Conservation (phyloP, 37 sponge, comb jelly and placozoan genomes). For the Halisarca cf. caerulea region DNA sequence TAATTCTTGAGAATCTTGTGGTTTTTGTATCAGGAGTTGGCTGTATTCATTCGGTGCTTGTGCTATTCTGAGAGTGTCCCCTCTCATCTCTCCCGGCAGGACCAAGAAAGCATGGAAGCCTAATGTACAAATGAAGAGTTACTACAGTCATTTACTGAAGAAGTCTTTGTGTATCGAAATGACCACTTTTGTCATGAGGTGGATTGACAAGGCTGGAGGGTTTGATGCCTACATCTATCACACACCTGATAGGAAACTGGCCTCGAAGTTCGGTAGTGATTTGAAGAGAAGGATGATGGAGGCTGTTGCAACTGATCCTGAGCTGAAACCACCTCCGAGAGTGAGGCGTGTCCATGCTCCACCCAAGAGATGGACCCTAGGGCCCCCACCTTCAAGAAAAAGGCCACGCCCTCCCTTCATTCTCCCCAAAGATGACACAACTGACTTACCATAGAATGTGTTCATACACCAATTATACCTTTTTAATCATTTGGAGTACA, state of each 20-base stretch:
- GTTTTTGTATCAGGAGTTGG: no score
- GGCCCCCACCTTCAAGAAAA: background rate
- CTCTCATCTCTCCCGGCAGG: slow-evolving; percentile 24
- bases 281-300: slow-evolving; percentile 54
- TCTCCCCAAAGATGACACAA: no score
- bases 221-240: slow-evolving; percentile 82
- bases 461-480: no score
- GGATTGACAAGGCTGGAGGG: slow-evolving; percentile 87
- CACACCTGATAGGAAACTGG: slow-evolving; percentile 74
- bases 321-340: background rate
- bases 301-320: background rate
- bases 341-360: background rate
- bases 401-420: background rate
- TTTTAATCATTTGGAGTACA: no score
- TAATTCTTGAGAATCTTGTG: no score
- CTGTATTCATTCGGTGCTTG: no score
- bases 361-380: slow-evolving; percentile 5
- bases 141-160: slow-evolving; percentile 65
- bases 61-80: no score
- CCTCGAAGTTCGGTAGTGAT: slow-evolving; percentile 59
- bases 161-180: slow-evolving; percentile 39
- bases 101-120: slow-evolving; percentile 77
- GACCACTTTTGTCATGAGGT: slow-evolving; percentile 72
- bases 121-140: slow-evolving; percentile 64
- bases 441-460: no score